Evolutionary conservation across 2,113 vertebrate species (phyloP), one percentile per base, ranked within the genome.

Genomic region (Notothenia rossii): DNA sequence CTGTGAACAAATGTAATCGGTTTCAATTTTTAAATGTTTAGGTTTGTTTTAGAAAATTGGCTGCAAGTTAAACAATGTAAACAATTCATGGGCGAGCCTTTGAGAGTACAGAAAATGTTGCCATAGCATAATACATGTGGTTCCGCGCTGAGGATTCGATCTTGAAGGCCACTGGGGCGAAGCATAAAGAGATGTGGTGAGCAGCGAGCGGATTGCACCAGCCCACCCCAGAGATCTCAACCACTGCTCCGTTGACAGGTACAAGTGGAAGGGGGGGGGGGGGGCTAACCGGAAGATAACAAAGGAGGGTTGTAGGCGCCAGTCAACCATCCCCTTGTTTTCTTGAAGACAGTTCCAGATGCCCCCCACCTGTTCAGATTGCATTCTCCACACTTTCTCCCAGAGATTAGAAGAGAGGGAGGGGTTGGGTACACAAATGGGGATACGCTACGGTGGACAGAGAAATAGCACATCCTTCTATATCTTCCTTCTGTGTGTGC

Each of bases 301-400:
- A 5, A 69, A 67, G 71, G 53, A 63, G 63, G 61, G 55, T 5
- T 53, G 63, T 50, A 69, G 60, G 62, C 56, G 67, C 79, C 81
- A 82, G 75, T 89, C 88, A 84, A 73, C 65, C 72, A 5, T 80
- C 59, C 61, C 61, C 78, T 87, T 74, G 89, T 91, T 85, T 78
- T 70, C 74, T 46, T 50, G 76, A 55, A 53, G 81, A 82, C 71
- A 55, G 72, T 43, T 66, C 61, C 83, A 85, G 73, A 89, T 83
- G 77, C 81, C 73, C 79, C 59, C 20, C 14, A 7, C 45, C 10
- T n/a, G 61, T 68, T 51, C 86, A 86, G 85, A 89, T 88, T 92
- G 84, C 69, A 76, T 88, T 88, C 91, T 76, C 75, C 80, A 56
- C 67, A 73, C 68, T 63, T 56, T 45, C 29, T 59, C 73, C 70